These are phyloP conservation scores for Tipula helvola DNA, from an alignment of 2,888 invertebrate species.

Conservation along the genomic window DNA sequence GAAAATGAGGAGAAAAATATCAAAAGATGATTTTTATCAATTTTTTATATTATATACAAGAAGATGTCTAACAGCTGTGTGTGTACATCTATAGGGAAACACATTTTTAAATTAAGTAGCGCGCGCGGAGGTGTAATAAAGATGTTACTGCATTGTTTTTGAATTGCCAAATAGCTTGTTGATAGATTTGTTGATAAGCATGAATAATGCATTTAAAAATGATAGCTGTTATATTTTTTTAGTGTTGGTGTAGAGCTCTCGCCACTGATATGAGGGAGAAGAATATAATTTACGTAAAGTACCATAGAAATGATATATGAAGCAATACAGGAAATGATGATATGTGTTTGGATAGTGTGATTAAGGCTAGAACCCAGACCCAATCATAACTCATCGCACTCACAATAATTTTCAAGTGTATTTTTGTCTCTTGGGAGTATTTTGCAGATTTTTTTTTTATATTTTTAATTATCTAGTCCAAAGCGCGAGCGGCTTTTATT, in stretches of 20 bases:
- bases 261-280: background rate
- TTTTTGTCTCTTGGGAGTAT: background rate
- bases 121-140: background rate
- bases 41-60: background rate
- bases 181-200: background rate
- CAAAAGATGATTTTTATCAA: conserved; percentile 4
- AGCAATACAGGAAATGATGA: background rate
- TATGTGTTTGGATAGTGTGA: background rate
- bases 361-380: background rate
- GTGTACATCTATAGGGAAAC: background rate
- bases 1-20: conserved; percentile 4
- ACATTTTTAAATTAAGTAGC: background rate
- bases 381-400: background rate
- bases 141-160: background rate
- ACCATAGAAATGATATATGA: background rate
- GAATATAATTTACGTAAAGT: background rate
- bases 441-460: background rate
- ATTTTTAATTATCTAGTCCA: background rate
- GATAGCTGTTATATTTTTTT: background rate
- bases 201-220: background rate
- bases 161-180: background rate
- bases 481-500: background rate
- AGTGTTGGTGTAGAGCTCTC: background rate
- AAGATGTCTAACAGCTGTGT: background rate
- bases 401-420: background rate